Conservation (phyloP, 2,797 vertebrate genomes). For the Corythornis leucogaster region DNA sequence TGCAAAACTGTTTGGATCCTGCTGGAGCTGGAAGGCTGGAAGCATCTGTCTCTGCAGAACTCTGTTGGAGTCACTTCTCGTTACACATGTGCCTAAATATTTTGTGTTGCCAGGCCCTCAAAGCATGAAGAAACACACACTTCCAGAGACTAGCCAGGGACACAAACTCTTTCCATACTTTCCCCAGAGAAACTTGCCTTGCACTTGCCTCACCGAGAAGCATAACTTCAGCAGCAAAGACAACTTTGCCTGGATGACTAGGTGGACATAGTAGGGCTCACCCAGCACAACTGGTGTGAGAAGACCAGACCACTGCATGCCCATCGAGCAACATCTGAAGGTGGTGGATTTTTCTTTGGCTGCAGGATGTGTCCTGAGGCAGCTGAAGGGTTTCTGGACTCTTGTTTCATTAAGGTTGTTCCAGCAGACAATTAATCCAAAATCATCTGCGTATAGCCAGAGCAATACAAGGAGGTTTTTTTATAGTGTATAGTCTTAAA, state of each 20-base stretch:
- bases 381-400: not conserved
- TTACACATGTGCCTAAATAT: constrained; percentile 47
- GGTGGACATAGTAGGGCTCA: not conserved
- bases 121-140: not conserved
- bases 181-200: not conserved
- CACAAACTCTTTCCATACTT: constrained; percentile 8
- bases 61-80: not conserved
- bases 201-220: not conserved
- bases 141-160: constrained; percentile 46
- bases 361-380: not conserved
- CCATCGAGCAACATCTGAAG: not conserved
- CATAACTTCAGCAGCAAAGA: not conserved
- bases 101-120: not conserved
- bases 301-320: not conserved
- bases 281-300: not conserved
- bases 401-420: not conserved
- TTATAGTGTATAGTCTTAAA: not conserved
- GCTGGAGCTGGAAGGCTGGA: constrained; percentile 13
- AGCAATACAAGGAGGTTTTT: not conserved
- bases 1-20: constrained; percentile 16
- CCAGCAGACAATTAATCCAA: not conserved
- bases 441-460: not conserved
- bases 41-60: constrained; percentile 5
- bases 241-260: not conserved
- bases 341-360: not conserved